Evolutionary conservation across 2,113 vertebrate species (phyloP), one percentile per base, ranked within the genome.

Genomic region (Bambusicola thoracicus): DNA sequence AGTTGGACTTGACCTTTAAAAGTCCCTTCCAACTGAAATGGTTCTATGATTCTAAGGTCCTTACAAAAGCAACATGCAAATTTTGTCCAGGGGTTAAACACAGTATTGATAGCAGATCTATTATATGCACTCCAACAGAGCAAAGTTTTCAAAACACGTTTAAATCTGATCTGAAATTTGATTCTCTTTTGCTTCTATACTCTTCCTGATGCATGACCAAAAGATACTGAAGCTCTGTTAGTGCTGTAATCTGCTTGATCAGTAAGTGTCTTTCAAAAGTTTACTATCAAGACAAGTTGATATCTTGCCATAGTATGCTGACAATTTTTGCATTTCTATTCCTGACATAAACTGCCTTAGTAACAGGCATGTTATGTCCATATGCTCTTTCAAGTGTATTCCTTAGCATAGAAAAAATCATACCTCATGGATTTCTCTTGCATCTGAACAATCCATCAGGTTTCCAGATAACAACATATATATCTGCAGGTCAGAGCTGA

Each of bases 241-340:
- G 70, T 44, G 62, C 22, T 84, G n/a, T 62, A 67, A 90, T 20
- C 61, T 87, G 69, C n/a, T 40, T 59, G 30, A 67, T 85, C 51
- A 92, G 72, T 44, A 92, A 67, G 7, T 10, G 40, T 59, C 11
- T 72, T 79, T 67, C 67, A 68, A n/a, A 93, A 79, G 18, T 63
- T 66, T 53, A 24, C 25, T 18, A 15, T 59, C 61, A 85, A 58
- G 49, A 59, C 44, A 1, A 85, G 14, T 51, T 76, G 43, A 81
- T 70, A 75, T 4, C 56, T 84, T 78, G 8, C 13, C 44, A 49
- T 27, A 70, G 4, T 30, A 16, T 29, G 21, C 51, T 93, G 46
- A 11, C 38, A 75, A 32, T 55, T 94, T 48, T 48, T 49, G 16
- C 18, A 13, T 75, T 32, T 78, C 13, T 78, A 3, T 63, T 85